Conservation (phyloP, 2,888 invertebrate genomes). For the Drosophila infuscata region DNA sequence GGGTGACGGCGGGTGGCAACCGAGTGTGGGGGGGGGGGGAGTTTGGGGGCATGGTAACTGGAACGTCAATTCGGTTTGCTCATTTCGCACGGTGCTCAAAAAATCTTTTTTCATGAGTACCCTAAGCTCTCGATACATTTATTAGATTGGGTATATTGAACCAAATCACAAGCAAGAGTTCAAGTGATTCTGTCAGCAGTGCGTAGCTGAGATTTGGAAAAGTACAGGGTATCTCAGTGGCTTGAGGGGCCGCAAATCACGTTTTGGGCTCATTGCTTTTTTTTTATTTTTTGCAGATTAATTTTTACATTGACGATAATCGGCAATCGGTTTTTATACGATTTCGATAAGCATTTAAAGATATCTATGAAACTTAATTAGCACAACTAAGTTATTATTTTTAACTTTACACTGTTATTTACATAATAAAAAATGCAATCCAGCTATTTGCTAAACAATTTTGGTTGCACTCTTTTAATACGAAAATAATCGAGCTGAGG, state of each 20-base stretch:
- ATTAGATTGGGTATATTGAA: constrained; percentile 3
- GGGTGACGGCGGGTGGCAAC: constrained; percentile 11
- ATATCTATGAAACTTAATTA: constrained; percentile 39
- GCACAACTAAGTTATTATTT: constrained; percentile 9
- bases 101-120: constrained; percentile 50
- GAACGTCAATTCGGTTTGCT: constrained; percentile 50
- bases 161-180: background rate
- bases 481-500: background rate
- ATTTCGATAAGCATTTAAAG: constrained; percentile 38
- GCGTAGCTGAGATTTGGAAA: background rate
- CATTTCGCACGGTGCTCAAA: constrained; percentile 69
- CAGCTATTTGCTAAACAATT: background rate
- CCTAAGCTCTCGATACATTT: background rate
- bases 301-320: constrained; percentile 15
- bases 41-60: constrained; percentile 33
- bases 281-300: constrained; percentile 24
- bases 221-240: constrained; percentile 15
- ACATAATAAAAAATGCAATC: background rate
- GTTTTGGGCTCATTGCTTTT: constrained; percentile 40
- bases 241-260: background rate
- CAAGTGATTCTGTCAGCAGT: background rate
- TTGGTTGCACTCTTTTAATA: background rate
- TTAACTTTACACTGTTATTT: background rate
- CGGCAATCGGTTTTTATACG: constrained; percentile 20
- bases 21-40: background rate